These are phyloP conservation scores for Suricata suricatta DNA, from an alignment of 2,113 vertebrate genomes.

Conservation along the genomic window DNA sequence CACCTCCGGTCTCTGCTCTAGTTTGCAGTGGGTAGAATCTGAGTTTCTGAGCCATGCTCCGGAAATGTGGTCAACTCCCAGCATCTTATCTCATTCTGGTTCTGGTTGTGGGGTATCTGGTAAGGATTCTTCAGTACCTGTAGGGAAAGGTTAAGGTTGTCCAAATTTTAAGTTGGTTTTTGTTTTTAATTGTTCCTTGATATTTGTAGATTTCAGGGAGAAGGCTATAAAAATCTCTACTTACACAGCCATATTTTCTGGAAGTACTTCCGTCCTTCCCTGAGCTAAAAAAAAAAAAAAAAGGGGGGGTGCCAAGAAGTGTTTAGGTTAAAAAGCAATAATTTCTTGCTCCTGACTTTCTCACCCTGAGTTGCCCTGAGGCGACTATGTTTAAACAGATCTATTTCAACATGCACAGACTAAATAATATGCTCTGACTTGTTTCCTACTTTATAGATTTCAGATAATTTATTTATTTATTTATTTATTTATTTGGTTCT, in stretches of 20 bases:
- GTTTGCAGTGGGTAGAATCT: fast-evolving
- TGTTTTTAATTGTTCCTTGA: neutral
- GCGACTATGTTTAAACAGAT: neutral
- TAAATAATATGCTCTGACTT: neutral
- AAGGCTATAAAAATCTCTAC: slow-evolving; percentile 30
- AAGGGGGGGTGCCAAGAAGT: neutral
- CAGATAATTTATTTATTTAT: neutral
- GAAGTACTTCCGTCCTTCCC: neutral
- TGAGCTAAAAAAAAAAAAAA: neutral
- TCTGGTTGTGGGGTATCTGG: slow-evolving; percentile 12
- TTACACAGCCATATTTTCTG: neutral
- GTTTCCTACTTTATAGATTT: neutral
- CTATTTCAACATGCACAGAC: neutral
- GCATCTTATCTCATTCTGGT: slow-evolving; percentile 11
- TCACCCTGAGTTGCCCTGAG: neutral
- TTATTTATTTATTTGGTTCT: no score
- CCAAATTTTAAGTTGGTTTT: slow-evolving; percentile 14
- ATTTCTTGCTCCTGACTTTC: neutral
- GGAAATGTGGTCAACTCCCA: neutral
- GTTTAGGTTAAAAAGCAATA: neutral
- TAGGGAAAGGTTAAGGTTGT: slow-evolving; percentile 21
- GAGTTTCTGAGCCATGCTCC: neutral
- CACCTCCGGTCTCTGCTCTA: neutral
- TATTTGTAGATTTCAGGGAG: slow-evolving; percentile 44
- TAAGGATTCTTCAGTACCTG: neutral